Conservation (phyloP, 2,888 invertebrate species). For the Drosophila tripunctata region DNA sequence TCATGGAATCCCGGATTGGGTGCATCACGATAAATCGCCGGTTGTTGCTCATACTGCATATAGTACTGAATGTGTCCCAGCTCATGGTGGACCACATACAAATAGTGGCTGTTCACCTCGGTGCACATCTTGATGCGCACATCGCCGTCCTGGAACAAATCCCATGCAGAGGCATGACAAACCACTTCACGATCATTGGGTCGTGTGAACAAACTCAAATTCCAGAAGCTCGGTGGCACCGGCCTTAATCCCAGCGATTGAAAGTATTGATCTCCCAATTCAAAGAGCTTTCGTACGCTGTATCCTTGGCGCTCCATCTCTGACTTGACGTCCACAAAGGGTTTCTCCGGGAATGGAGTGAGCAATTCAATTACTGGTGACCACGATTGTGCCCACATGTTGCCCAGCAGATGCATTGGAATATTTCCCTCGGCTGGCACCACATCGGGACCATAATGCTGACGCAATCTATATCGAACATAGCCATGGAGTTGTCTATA, state of each 20-base stretch:
- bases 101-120: constrained; percentile 85
- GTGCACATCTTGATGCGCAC: constrained; percentile 90
- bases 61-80: constrained; percentile 90
- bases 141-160: constrained; percentile 92
- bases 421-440: constrained; percentile 89
- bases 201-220: constrained; percentile 92
- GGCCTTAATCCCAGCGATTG: constrained; percentile 91
- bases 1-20: constrained; percentile 88
- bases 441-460: constrained; percentile 89
- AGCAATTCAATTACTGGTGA: constrained; percentile 85
- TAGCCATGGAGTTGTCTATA: constrained; percentile 94
- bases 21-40: constrained; percentile 87
- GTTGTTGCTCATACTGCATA: constrained; percentile 87
- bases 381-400: constrained; percentile 95
- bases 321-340: constrained; percentile 89
- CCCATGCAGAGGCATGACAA: constrained; percentile 96
- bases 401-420: constrained; percentile 91
- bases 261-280: constrained; percentile 93
- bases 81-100: constrained; percentile 88
- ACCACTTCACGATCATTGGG: constrained; percentile 89
- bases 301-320: constrained; percentile 90
- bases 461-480: constrained; percentile 88
- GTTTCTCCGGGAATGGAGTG: constrained; percentile 89
- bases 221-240: constrained; percentile 92
- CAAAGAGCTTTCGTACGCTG: constrained; percentile 90